Percentiles rank a stretch among this genome's conserved stretches.
Conservation (phyloP, 2,113 vertebrate species). For the Festucalex cinctus region DNA sequence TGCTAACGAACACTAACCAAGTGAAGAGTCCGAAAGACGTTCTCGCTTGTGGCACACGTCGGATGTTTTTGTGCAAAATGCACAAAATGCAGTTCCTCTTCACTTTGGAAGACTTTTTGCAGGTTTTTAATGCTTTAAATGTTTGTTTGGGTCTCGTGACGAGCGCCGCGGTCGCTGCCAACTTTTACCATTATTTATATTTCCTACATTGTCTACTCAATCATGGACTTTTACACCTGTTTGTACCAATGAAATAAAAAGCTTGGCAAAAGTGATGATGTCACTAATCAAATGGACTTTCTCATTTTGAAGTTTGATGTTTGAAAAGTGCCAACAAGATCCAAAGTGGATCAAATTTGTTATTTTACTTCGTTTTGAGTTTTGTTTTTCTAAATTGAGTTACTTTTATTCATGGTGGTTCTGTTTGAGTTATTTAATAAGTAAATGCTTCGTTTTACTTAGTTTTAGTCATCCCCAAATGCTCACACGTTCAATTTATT, state of each 20-base stretch:
- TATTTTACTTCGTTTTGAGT: too few relatives aligned
- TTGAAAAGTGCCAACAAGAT: too few relatives aligned
- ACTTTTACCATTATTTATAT: constrained; percentile 73
- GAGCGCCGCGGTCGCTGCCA: constrained; percentile 1
- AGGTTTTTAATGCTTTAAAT: constrained; percentile 66
- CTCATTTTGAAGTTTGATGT: too few relatives aligned
- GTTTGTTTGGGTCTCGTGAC: constrained; percentile 14
- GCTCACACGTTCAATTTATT: too few relatives aligned
- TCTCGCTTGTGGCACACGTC: background rate
- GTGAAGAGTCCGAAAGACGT: background rate
- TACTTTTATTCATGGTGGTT: too few relatives aligned
- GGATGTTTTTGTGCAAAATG: constrained; percentile 20
- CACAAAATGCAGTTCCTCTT: constrained; percentile 37
- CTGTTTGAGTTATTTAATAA: too few relatives aligned
- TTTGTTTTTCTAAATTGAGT: too few relatives aligned
- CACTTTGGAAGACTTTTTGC: constrained; percentile 43
- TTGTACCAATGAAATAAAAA: constrained; percentile 70
- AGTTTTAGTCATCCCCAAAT: too few relatives aligned
- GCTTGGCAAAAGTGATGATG: background rate
- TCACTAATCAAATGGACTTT: too few relatives aligned
- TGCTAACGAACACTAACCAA: background rate
- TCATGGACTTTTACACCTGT: constrained; percentile 70
- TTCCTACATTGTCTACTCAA: constrained; percentile 68
- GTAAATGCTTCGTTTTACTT: too few relatives aligned
- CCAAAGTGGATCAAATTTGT: too few relatives aligned